A percentile compares a stretch with the other conserved stretches of the same genome.
Conservation (phyloP, 2,797 vertebrate species). For the Pyrocephalus nanus region DNA sequence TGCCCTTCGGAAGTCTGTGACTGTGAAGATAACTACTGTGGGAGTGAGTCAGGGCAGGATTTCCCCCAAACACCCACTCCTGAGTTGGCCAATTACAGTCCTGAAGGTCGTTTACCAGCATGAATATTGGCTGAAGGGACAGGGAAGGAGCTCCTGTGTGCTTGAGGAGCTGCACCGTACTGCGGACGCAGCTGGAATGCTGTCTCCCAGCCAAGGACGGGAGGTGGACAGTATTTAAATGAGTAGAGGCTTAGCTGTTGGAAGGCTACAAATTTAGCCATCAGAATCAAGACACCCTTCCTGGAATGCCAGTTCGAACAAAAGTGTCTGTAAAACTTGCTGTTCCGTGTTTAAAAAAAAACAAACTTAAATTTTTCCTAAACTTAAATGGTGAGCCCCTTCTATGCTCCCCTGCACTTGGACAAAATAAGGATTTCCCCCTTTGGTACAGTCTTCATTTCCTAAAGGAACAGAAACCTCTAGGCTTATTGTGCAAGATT, state of each 20-base stretch:
- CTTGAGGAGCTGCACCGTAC: not conserved
- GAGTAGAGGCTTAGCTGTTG: not conserved
- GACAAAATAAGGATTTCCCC: not conserved
- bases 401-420: not conserved
- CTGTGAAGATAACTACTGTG: constrained; percentile 54
- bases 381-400: not conserved
- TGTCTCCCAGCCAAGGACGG: not conserved
- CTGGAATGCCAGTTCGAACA: not conserved
- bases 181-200: accelerated
- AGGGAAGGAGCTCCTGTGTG: not conserved
- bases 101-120: not conserved
- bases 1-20: constrained; percentile 63
- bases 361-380: not conserved
- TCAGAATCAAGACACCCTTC: not conserved
- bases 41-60: constrained; percentile 62
- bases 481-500: not conserved
- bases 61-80: constrained; percentile 17
- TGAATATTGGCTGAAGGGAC: not conserved
- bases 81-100: not conserved
- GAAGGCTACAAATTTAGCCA: not conserved
- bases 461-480: not conserved
- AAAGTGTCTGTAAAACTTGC: not conserved
- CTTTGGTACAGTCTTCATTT: not conserved
- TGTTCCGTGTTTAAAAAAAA: not conserved
- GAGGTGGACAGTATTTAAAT: not conserved